Evolutionary conservation across 2,113 vertebrate species (phyloP), one percentile per base, ranked within the genome.

Genomic region (Paradisaea rubra): DNA sequence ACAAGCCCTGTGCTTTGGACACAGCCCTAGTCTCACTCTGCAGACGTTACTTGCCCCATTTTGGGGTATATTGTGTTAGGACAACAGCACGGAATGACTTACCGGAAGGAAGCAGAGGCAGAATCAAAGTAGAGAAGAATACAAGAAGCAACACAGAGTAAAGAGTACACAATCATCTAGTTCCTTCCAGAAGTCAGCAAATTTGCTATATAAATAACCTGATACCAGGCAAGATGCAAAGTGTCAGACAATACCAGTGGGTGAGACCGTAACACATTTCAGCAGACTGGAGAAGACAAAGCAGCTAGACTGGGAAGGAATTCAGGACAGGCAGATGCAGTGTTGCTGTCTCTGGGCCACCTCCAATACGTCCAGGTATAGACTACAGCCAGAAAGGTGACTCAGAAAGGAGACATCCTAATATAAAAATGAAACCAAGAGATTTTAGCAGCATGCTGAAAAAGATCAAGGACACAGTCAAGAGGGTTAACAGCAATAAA

Each of bases 181-280:
- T 28, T 81, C 41, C 16, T 61, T 80, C 35, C 47, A 86, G 39
- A 81, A 84, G 73, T 60, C 87, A 86, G 64, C 28, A 83, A 54
- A 30, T 66, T 65, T 45, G 63, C 57, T 59, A 17, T 19, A 73
- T 50, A 92, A 95, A 81, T 54, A 84, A 70, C 30, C 27, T 66
- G 47, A 74, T 45, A 84, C 8, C 68, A 73, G 42, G 60, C 72
- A 92, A 92, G 84, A 83, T 7, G 33, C 59, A 66, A 86, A 76
- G 93, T 89, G 83, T 71, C 91, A 95, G 95, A 85, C 88, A 65
- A 69, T 61, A 49, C 71, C 92, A 57, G 66, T 69, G 84, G 70
- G 94, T 96, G 60, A 93, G 21, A 91, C 59, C 65, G 22, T 16
- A 45, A 79, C 15, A 54, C 41, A 13, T 82, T 88, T 53, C 66